A percentile compares a stretch with the other conserved stretches of the same genome.
Conservation (phyloP, 2,797 vertebrate genomes). For the Darevskia mixta region DNA sequence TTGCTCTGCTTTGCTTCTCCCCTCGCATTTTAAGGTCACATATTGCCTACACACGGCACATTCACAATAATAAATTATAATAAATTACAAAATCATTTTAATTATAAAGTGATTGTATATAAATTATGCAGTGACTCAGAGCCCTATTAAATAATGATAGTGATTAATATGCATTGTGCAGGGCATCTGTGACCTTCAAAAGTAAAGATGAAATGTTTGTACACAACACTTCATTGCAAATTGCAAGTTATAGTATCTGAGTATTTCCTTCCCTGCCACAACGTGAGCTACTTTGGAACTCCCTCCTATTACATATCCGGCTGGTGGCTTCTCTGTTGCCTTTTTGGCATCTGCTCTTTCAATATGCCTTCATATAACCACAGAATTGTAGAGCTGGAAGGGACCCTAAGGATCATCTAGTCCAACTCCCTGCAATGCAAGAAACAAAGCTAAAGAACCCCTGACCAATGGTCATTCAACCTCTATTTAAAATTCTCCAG, state of each 20-base stretch:
- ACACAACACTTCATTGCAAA: neutral
- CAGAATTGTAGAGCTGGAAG: too few species aligned
- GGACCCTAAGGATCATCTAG: too few species aligned
- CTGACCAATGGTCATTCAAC: too few species aligned
- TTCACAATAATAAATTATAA: neutral
- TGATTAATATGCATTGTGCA: neutral
- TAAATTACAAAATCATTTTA: neutral
- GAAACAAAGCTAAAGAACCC: too few species aligned
- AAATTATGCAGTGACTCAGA: slow-evolving; percentile 7
- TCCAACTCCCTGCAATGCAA: too few species aligned
- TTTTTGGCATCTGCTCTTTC: too few species aligned
- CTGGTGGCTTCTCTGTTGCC: too few species aligned
- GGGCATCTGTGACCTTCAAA: neutral
- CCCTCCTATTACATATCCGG: too few species aligned
- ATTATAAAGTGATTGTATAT: neutral
- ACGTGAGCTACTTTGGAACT: neutral
- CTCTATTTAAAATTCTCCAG: too few species aligned
- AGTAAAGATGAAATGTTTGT: neutral
- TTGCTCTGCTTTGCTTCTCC: neutral
- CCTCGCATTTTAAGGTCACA: neutral
- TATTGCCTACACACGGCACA: neutral
- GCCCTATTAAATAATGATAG: neutral
- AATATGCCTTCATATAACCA: too few species aligned
- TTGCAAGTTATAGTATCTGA: neutral
- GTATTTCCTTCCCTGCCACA: neutral